phyloP scores from a whole-genome alignment of 1,140 invertebrate genomes.

The Melanaphis sacchari region DNA sequence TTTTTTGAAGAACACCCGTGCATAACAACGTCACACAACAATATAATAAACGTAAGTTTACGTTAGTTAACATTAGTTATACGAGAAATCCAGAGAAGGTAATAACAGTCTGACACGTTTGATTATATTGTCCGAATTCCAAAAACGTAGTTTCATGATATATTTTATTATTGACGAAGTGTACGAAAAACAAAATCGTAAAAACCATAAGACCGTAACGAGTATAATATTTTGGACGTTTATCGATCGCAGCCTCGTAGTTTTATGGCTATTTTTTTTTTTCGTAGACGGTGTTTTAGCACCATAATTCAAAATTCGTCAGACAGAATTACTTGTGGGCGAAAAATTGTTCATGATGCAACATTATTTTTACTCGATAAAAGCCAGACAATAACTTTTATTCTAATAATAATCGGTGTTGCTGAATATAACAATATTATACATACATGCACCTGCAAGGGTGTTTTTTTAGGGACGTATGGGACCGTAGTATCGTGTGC shows the following conservation, averaged over 20 bases:
- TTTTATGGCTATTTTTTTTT: background rate
- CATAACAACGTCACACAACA: background rate
- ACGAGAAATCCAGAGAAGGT: background rate
- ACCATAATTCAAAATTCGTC: background rate
- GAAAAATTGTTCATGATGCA: background rate
- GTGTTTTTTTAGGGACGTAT: background rate
- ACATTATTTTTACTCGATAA: background rate
- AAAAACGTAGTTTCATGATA: background rate
- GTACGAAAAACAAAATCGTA: background rate
- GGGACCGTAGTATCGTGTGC: background rate
- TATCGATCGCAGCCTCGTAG: background rate
- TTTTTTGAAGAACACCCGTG: background rate
- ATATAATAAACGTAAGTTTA: background rate
- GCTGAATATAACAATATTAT: background rate
- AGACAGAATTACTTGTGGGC: background rate
- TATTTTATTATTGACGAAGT: background rate
- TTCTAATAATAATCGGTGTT: background rate
- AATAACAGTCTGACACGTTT: background rate
- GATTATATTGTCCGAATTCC: background rate
- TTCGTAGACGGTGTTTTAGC: background rate
- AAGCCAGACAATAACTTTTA: conserved; percentile 2
- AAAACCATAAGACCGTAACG: background rate
- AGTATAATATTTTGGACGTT: background rate
- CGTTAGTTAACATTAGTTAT: background rate
- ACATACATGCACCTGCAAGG: background rate